These are phyloP conservation scores for Anhinga rufa DNA, from an alignment of 2,113 vertebrate species.

Conservation along the genomic window DNA sequence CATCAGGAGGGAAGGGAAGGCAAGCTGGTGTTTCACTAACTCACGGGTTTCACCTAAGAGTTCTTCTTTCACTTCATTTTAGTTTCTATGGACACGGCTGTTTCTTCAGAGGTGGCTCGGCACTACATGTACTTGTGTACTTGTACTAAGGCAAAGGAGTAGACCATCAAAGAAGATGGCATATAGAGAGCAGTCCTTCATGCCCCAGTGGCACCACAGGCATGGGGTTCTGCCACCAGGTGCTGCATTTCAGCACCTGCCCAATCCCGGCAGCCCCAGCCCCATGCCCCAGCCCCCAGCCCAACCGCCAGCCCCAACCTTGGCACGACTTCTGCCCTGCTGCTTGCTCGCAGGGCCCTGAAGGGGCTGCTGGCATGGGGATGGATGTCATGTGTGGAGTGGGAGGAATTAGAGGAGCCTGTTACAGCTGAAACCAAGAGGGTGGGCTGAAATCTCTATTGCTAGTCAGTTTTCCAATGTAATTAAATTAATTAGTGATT, in stretches of 20 bases:
- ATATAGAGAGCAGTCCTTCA: background rate
- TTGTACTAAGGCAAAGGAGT: background rate
- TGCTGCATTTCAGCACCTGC: background rate
- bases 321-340: fast-evolving
- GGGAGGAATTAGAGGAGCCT: background rate
- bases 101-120: background rate
- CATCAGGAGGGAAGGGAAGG: background rate
- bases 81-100: background rate
- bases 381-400: background rate
- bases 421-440: background rate
- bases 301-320: background rate
- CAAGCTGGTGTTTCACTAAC: background rate
- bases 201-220: fast-evolving
- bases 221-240: fast-evolving
- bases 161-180: background rate
- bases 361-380: fast-evolving
- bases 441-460: background rate
- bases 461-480: background rate
- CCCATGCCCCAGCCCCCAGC: fast-evolving
- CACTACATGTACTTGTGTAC: fast-evolving
- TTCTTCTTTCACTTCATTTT: background rate
- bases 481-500: conserved; percentile 9
- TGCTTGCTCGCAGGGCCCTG: background rate
- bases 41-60: background rate
- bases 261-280: fast-evolving